phyloP scores from a whole-genome alignment of 2,797 vertebrate species.

The Hydrocynus forskahlii region DNA sequence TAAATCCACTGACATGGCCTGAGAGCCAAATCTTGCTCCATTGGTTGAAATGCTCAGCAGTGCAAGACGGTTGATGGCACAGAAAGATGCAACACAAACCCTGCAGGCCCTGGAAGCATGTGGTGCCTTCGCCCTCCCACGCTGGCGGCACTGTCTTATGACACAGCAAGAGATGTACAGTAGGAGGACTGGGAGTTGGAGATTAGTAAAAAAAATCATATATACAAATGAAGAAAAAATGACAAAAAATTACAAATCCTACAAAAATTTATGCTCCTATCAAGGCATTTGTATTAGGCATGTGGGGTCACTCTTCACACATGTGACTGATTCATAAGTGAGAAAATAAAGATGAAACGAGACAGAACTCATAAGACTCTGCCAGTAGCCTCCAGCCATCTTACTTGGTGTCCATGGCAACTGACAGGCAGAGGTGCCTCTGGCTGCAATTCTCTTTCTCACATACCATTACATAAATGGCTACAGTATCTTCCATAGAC shows the following conservation, averaged over 20 bases:
- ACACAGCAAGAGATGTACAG: conserved; percentile 19
- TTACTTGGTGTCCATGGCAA: conserved; percentile 86
- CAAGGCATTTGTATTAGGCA: neutral
- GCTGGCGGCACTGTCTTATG: neutral
- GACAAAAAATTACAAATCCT: too few species aligned
- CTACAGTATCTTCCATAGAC: conserved; percentile 42
- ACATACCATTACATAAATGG: conserved; percentile 53
- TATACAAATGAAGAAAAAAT: neutral
- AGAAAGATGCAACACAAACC: conserved; percentile 1
- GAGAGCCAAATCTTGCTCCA: neutral
- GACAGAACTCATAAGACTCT: conserved; percentile 50
- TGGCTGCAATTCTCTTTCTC: conserved; percentile 58
- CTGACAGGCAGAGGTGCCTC: conserved; percentile 77
- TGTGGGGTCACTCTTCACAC: conserved; percentile 21
- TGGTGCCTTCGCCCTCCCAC: conserved; percentile 15
- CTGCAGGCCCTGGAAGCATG: conserved; percentile 10
- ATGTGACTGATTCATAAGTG: conserved; percentile 16
- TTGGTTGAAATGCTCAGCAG: conserved; percentile 11
- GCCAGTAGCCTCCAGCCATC: conserved; percentile 64
- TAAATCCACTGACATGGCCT: neutral
- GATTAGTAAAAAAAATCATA: neutral
- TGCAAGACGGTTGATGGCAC: neutral
- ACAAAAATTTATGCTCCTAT: neutral
- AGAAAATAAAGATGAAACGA: conserved; percentile 50
- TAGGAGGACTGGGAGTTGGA: neutral